Conservation (phyloP, 2,888 invertebrate genomes). For the Calameuta idolon region DNA sequence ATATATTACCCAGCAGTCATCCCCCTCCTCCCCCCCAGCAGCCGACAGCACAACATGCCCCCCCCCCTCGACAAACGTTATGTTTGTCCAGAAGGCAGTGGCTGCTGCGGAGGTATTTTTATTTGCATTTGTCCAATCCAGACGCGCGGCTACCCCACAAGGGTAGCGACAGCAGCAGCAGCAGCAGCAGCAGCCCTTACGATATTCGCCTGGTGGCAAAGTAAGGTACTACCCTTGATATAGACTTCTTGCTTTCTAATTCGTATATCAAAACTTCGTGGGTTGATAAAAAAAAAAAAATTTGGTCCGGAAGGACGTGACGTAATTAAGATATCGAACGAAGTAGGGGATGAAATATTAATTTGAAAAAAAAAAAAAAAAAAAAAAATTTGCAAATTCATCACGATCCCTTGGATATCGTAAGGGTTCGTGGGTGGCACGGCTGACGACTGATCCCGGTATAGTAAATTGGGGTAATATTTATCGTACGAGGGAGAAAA, state of each 20-base stretch:
- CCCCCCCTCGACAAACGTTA: constrained; percentile 37
- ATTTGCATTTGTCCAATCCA: constrained; percentile 44
- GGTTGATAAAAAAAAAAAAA: not conserved
- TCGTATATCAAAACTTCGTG: not conserved
- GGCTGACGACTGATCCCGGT: not conserved
- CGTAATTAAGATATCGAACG: constrained; percentile 8
- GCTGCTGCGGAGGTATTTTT: constrained; percentile 35
- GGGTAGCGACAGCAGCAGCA: too few relatives aligned
- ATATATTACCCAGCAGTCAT: constrained; percentile 22
- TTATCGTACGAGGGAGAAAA: not conserved
- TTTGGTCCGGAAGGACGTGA: constrained; percentile 8
- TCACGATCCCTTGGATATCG: too few relatives aligned
- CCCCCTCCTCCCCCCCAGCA: not conserved
- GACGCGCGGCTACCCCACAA: constrained; percentile 10
- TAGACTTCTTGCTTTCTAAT: not conserved
- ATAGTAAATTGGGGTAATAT: not conserved
- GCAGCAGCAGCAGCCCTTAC: not conserved
- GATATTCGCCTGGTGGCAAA: constrained; percentile 13
- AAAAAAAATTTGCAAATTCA: too few relatives aligned
- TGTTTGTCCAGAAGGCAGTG: constrained; percentile 34
- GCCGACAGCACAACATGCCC: constrained; percentile 30
- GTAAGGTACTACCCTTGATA: not conserved
- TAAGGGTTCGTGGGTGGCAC: too few relatives aligned
- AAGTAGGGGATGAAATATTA: not conserved
- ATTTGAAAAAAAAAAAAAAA: too few relatives aligned